These are phyloP conservation scores for Phasianus colchicus DNA, from an alignment of 2,113 vertebrate species.

Conservation along the genomic window DNA sequence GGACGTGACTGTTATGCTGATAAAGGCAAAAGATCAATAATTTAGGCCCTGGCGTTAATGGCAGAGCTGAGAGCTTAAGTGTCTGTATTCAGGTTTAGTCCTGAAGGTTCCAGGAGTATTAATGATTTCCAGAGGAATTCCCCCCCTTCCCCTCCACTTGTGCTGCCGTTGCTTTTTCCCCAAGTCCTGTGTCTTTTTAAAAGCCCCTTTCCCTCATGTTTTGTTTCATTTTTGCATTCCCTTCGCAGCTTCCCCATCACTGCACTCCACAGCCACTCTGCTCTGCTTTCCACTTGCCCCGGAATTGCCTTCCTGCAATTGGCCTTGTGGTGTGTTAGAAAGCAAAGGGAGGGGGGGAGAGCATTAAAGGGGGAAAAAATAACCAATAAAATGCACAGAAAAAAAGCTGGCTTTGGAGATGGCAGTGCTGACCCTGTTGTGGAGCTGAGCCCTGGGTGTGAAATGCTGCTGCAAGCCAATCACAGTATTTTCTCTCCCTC, in stretches of 20 bases:
- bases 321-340: not conserved
- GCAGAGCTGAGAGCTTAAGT: slow-evolving; percentile 88
- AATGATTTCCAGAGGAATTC: slow-evolving; percentile 71
- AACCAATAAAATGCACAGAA: not conserved
- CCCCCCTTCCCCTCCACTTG: not conserved
- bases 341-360: not conserved
- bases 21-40: slow-evolving; percentile 97
- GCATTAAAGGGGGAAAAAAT: not conserved
- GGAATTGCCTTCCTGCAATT: not conserved
- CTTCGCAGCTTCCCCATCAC: not conserved
- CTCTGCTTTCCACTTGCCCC: not conserved
- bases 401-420: not conserved
- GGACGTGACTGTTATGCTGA: slow-evolving; percentile 98
- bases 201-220: not conserved
- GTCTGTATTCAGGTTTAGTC: slow-evolving; percentile 85
- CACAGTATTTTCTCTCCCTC: not conserved
- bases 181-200: not conserved
- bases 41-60: slow-evolving; percentile 95
- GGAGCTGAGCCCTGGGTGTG: not conserved
- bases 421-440: not conserved
- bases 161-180: not conserved
- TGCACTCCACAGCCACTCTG: not conserved
- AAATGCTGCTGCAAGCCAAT: not conserved
- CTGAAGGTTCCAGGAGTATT: slow-evolving; percentile 72
- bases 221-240: not conserved